These are phyloP conservation scores for Spinus pinus DNA, from an alignment of 2,797 vertebrate genomes.

Conservation along the genomic window DNA sequence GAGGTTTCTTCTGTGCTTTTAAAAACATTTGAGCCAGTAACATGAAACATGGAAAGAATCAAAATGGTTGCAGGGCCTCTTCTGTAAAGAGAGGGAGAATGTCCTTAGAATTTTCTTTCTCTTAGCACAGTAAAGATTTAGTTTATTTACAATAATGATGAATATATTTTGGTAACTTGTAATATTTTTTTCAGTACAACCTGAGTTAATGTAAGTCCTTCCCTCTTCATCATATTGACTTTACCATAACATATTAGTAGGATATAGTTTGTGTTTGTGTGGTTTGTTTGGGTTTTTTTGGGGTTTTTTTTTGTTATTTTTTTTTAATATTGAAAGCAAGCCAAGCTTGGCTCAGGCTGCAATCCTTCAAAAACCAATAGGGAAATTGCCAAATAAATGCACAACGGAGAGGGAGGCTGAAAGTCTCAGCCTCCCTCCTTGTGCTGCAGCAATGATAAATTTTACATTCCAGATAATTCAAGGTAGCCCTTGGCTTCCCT, in stretches of 20 bases:
- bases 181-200: not conserved
- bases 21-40: not conserved
- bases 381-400: not conserved
- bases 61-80: not conserved
- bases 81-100: not conserved
- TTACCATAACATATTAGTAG: not conserved
- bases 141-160: not conserved
- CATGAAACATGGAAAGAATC: not conserved
- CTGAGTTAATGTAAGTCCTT: not conserved
- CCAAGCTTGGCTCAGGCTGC: not conserved
- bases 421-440: not conserved
- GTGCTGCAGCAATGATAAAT: not conserved
- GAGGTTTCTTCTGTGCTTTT: not conserved
- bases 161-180: not conserved
- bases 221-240: not conserved
- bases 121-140: not conserved
- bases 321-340: not conserved
- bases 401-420: not conserved
- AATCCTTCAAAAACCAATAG: not conserved
- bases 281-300: fast-evolving
- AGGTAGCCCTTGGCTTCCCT: not conserved
- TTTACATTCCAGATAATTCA: not conserved
- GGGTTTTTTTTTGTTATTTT: not conserved
- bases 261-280: not conserved
- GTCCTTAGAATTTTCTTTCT: not conserved